Base-by-base conservation (phyloP, 2,797 vertebrate species). In the Pelodytes ibericus region DNA sequence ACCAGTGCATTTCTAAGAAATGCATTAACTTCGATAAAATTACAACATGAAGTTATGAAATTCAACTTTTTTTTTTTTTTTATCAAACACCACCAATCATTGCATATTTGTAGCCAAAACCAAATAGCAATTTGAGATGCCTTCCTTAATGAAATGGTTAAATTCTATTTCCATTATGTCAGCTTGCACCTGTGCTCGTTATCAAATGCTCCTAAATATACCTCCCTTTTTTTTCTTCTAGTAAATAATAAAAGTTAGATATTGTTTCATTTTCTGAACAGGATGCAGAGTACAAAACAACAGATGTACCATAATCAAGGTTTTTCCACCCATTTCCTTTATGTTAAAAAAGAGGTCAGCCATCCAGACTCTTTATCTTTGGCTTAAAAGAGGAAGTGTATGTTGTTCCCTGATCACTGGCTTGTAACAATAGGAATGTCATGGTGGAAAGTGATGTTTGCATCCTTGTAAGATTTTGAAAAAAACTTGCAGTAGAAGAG, bases 271-370 rank as follows among this genome's bases (percentile, higher is more conserved):
- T 83, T n/a, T 81, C 77, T 80, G 56, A 73, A 90, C 89, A 91
- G 93, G 92, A 93, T 87, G 84, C 81, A 72, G 80, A 74, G 57
- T 68, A 82, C 85, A 84, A 87, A 90, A 88, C 78, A 87, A 85
- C 84, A 90, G 85, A 86, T 84, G 85, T 78, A 74, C 81, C 80
- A 82, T 84, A 86, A 77, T 87, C 85, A 82, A 68, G 84, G 76
- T 72, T 84, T n/a, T 78, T 71, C 80, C 75, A 75, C 87, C 87
- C 86, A 83, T 83, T 92, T 91, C 91, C 90, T 86, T 81, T 88
- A 74, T 80, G 84, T 80, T 77, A 82, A 84, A 84, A 85, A 79
- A 87, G 69, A 84, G 61, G 86, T 73, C 79, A 84, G 82, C 84
- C 85, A 83, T 85, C 85, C 85, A 82, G 83, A 82, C 78, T 27